Conservation (phyloP, 2,113 vertebrate species). For the Triplophysa tibetana region DNA sequence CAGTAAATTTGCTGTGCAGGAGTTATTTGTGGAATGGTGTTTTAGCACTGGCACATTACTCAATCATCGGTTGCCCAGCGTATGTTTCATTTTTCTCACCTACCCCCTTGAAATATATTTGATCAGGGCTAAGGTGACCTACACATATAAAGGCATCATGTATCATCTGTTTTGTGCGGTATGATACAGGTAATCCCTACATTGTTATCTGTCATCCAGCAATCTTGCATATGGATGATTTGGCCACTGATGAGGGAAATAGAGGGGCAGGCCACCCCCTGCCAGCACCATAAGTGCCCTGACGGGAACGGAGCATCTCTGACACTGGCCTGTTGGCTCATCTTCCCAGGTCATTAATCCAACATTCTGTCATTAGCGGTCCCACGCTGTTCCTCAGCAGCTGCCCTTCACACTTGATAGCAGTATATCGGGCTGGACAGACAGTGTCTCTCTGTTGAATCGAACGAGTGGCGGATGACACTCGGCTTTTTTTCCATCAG, state of each 20-base stretch:
- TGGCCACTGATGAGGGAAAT: slow-evolving; percentile 6
- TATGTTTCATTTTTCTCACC: background rate
- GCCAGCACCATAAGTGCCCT: slow-evolving; percentile 28
- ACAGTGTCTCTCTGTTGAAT: slow-evolving; percentile 28
- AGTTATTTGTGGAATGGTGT: background rate
- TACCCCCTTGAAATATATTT: too few species aligned
- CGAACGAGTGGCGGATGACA: slow-evolving; percentile 26
- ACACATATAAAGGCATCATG: background rate
- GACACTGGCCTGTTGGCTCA: slow-evolving; percentile 43
- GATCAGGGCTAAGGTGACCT: slow-evolving; percentile 10
- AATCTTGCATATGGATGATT: slow-evolving; percentile 32
- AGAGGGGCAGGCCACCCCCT: slow-evolving; percentile 24
- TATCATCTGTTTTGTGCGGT: slow-evolving; percentile 5
- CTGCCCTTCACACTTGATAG: slow-evolving; percentile 45
- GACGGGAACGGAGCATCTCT: slow-evolving; percentile 37
- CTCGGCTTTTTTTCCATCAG: slow-evolving; percentile 27
- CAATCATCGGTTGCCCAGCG: background rate
- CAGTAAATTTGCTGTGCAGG: background rate
- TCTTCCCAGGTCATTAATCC: slow-evolving; percentile 35
- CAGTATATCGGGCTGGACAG: slow-evolving; percentile 20
- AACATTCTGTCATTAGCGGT: slow-evolving; percentile 36
- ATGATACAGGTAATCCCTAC: slow-evolving; percentile 22
- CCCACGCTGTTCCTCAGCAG: slow-evolving; percentile 33
- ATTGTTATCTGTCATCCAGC: slow-evolving; percentile 28
- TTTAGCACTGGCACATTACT: background rate